Base-by-base conservation (phyloP, 2,797 vertebrate genomes). In the Lepidocolaptes lacrymiger region DNA sequence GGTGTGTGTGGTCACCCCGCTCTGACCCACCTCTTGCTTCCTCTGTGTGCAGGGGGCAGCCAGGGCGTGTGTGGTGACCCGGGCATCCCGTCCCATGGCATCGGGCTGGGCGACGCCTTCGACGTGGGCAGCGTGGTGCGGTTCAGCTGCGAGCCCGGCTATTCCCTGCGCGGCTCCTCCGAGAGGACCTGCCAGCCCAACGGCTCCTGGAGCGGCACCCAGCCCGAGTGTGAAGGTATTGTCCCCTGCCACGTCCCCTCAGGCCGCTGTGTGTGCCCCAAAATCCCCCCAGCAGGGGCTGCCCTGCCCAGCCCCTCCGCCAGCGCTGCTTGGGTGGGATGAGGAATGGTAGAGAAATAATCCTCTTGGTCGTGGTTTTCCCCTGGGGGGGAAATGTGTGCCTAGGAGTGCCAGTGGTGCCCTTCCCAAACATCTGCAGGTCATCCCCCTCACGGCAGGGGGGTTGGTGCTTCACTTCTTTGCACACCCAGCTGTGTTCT, bases 91-190 rank as follows among this genome's bases (percentile, higher is more conserved):
- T 98, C 98, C 1, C 99, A 99, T 0, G 99, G 99, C 20, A 99
- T 99, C 19, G 98, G 99, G 16, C 98, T 99, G 78, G 99, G 99
- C 7, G 99, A 99, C 6, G 98, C 98, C 93, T 99, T 99, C 14
- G 97, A 89, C 0, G 97, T 97, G 4, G 98, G 98, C 89, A 99
- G 98, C 41, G 82, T 98, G 44, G 98, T 99, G 30, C 97, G 98
- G 55, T 99, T 99, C 94, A 99, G 99, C 97, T 99, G 99, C 23
- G 99, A 99, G 95, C 98, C 99, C 0, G 99, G 99, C 18, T 99
- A 99, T 48, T 4, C 15, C 4, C 98, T 99, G 41, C 97, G 98
- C 41, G 99, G 99, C 5, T 99, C 99, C 0, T 98, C 99, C 3
- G 99, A 99, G 94, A 98, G 99, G 72, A 97, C 83, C 10, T 99